phyloP scores from a whole-genome alignment of 2,888 invertebrate genomes.

The Terebella lapidaria region DNA sequence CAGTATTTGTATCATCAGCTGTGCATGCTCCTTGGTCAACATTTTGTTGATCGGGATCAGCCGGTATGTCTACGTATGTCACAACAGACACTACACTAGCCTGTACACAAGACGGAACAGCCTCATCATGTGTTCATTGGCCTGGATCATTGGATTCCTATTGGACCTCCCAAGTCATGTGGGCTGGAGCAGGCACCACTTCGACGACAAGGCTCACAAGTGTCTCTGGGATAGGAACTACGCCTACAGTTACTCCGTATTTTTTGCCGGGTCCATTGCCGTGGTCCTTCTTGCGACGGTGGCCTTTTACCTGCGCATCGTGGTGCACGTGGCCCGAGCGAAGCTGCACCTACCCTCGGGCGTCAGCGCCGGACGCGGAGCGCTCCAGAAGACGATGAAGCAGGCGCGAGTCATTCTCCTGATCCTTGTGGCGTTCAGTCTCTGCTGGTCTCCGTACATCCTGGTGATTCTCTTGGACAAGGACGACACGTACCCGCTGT shows the following conservation, averaged over 20 bases:
- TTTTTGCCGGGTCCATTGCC: slow-evolving; percentile 9
- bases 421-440: slow-evolving; percentile 32
- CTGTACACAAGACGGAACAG: slow-evolving; percentile 6
- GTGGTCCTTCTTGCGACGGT: slow-evolving; percentile 9
- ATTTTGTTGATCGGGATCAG: slow-evolving; percentile 34
- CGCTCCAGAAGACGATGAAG: not conserved
- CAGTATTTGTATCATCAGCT: slow-evolving; percentile 32
- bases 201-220: slow-evolving; percentile 7
- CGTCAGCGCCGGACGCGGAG: not conserved
- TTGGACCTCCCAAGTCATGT: slow-evolving; percentile 5
- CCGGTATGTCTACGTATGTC: slow-evolving; percentile 33
- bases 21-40: slow-evolving; percentile 32
- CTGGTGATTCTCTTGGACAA: slow-evolving; percentile 30
- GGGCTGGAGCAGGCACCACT: slow-evolving; percentile 8
- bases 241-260: slow-evolving; percentile 7
- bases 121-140: not conserved
- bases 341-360: slow-evolving; percentile 5
- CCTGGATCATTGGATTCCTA: slow-evolving; percentile 7
- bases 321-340: slow-evolving; percentile 13
- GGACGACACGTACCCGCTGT: slow-evolving; percentile 27
- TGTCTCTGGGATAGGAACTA: slow-evolving; percentile 13
- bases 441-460: slow-evolving; percentile 38
- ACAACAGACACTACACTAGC: slow-evolving; percentile 7
- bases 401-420: slow-evolving; percentile 33
- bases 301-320: slow-evolving; percentile 12